A percentile compares a stretch with the other conserved stretches of the same genome.
Evolutionary conservation across 2,797 vertebrate species (phyloP).

Genomic region (Mormyrops attenuatus): DNA sequence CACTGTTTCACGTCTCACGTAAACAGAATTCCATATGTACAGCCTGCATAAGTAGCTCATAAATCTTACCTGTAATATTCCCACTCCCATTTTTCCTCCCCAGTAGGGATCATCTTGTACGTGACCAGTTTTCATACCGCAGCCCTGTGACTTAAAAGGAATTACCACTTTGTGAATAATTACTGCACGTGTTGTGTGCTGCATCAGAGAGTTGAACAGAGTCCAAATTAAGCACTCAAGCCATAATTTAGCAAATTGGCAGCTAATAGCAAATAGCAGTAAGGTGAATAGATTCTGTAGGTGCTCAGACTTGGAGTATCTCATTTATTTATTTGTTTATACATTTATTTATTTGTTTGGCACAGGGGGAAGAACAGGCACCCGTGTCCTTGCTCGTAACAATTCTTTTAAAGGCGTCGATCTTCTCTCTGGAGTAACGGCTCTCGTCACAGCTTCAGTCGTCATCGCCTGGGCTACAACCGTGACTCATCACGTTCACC

Average conservation of each 20-base stretch:
- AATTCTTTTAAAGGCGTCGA: background rate
- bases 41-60: background rate
- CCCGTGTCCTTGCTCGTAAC: background rate
- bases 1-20: background rate
- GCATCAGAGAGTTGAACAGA: background rate
- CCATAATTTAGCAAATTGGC: background rate
- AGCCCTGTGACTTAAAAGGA: constrained; percentile 1
- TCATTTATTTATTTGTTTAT: background rate
- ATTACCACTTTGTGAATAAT: constrained; percentile 4
- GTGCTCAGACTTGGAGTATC: background rate
- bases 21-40: background rate
- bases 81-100: no score
- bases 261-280: background rate
- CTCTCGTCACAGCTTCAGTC: background rate
- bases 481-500: background rate
- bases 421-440: background rate
- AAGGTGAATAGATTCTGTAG: constrained; percentile 7
- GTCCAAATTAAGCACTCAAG: constrained; percentile 9
- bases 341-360: background rate
- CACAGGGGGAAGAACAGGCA: background rate
- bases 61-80: background rate
- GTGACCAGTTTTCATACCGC: background rate
- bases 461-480: background rate
- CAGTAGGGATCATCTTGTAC: background rate
- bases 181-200: background rate